Evolutionary conservation across 2,888 invertebrate genomes (phyloP).

Genomic region (Cephalotes varians): DNA sequence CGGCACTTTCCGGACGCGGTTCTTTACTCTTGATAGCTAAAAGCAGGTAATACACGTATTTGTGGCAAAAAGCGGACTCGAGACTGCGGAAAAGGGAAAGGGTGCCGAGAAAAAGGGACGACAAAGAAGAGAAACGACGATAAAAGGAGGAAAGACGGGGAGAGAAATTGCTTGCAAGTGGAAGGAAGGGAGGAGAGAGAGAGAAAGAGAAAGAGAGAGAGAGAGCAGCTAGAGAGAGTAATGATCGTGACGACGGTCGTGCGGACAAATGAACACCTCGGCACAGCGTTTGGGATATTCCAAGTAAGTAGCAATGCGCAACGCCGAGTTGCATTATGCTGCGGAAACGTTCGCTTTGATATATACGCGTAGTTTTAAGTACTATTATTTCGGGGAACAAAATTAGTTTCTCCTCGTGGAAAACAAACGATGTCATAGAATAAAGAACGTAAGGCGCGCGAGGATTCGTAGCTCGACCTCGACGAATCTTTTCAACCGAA

Average conservation of each 20-base stretch:
- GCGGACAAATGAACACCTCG: slow-evolving; percentile 83
- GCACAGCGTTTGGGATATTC: slow-evolving; percentile 84
- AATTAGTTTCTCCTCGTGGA: background rate
- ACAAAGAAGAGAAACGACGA: background rate
- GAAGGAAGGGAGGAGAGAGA: slow-evolving; percentile 39
- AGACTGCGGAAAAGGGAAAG: slow-evolving; percentile 47
- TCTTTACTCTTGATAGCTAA: slow-evolving; percentile 62
- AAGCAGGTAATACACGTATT: slow-evolving; percentile 62
- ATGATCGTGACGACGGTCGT: slow-evolving; percentile 79
- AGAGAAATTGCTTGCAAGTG: slow-evolving; percentile 38
- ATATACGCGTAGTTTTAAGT: slow-evolving; percentile 28
- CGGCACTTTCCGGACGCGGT: slow-evolving; percentile 60
- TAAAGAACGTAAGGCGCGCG: background rate
- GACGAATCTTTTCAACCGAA: slow-evolving; percentile 32
- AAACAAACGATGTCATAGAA: background rate
- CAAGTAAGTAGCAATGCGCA: slow-evolving; percentile 80
- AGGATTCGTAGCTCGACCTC: slow-evolving; percentile 1
- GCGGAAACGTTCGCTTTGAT: slow-evolving; percentile 37
- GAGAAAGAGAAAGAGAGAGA: slow-evolving; percentile 18
- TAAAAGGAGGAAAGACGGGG: slow-evolving; percentile 16
- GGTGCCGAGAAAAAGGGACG: slow-evolving; percentile 21
- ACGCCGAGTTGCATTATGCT: slow-evolving; percentile 21
- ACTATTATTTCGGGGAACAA: slow-evolving; percentile 6
- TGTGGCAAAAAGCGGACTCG: slow-evolving; percentile 63
- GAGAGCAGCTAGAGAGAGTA: slow-evolving; percentile 67